Base-by-base conservation (phyloP, 2,113 vertebrate genomes). In the Cynocephalus volans region DNA sequence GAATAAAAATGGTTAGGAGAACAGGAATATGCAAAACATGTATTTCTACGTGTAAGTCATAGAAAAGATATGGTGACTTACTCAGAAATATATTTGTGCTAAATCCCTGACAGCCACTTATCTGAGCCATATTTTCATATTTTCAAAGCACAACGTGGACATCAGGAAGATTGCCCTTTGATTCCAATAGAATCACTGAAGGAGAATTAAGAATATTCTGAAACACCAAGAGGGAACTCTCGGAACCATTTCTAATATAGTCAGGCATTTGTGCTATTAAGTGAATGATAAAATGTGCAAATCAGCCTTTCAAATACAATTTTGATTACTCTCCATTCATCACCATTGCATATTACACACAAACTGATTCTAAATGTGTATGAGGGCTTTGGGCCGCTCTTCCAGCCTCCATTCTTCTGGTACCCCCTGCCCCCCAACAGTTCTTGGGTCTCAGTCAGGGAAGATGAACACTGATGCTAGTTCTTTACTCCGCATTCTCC, bases 141-240 rank as follows among this genome's bases (percentile, higher is more conserved):
- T n/a, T n/a, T n/a, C n/a, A n/a, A 91, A 93, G 33, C 48, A 70
- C 36, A 95, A 28, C 45, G 9, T 80, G 24, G 36, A 24, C 21
- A 21, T 70, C 6, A 72, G 82, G 36, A 96, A 84, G 28, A 21
- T 69, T 79, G 8, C 45, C 60, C 14, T 54, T 91, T 19, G 23
- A 76, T 65, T 18, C 24, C 84, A 75, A 67, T n/a, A 65, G 24
- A 80, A 58, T 72, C 84, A 87, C 58, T 82, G 31, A 54, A 79
- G 69, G 88, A 94, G 41, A 86, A 76, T 69, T 65, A 83, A 58
- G 64, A 81, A 50, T 64, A 88, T 75, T 76, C 81, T 94, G 85
- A 95, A 64, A 72, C 52, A 52, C 36, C 36, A 48, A 41, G 3
- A 31, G 67, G 69, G 48, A 65, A n/a, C 14, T 54, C 31, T 85